Evolutionary conservation across 2,797 vertebrate species (phyloP).

Genomic region (Novumbra hubbsi): DNA sequence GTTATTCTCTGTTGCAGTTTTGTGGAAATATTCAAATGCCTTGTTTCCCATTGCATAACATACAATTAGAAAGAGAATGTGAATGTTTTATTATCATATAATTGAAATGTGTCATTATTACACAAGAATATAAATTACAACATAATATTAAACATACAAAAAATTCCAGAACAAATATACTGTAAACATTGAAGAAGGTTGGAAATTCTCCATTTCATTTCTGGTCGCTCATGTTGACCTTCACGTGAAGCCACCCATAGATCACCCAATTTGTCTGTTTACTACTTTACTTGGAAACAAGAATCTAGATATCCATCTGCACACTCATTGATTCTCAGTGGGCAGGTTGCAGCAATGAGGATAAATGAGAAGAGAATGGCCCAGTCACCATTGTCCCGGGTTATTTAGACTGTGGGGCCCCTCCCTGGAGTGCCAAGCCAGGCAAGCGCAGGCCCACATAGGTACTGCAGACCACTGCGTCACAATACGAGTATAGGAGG

Average conservation of each 20-base stretch:
- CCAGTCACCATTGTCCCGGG: constrained; percentile 51
- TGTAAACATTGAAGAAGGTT: no score
- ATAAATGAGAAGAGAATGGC: constrained; percentile 61
- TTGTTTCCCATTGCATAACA: no score
- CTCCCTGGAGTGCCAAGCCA: constrained; percentile 42
- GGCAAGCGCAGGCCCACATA: constrained; percentile 22
- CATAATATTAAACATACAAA: no score
- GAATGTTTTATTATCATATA: no score
- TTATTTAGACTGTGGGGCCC: constrained; percentile 58
- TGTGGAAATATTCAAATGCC: no score
- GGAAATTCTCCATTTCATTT: no score
- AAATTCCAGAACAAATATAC: no score
- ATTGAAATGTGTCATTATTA: no score
- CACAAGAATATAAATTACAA: no score
- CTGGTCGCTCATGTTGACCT: no score
- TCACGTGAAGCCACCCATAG: constrained; percentile 48
- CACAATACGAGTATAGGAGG: constrained; percentile 37
- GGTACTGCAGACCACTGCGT: constrained; percentile 43
- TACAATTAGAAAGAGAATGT: no score
- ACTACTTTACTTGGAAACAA: constrained; percentile 44
- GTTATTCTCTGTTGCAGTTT: no score
- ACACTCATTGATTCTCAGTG: constrained; percentile 18
- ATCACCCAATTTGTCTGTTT: constrained; percentile 65
- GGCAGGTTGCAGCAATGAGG: constrained; percentile 55
- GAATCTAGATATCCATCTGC: constrained; percentile 60